Evolutionary conservation across 2,888 invertebrate genomes (phyloP), one percentile per base, ranked within the genome.

Genomic region (Amiota mariae): DNA sequence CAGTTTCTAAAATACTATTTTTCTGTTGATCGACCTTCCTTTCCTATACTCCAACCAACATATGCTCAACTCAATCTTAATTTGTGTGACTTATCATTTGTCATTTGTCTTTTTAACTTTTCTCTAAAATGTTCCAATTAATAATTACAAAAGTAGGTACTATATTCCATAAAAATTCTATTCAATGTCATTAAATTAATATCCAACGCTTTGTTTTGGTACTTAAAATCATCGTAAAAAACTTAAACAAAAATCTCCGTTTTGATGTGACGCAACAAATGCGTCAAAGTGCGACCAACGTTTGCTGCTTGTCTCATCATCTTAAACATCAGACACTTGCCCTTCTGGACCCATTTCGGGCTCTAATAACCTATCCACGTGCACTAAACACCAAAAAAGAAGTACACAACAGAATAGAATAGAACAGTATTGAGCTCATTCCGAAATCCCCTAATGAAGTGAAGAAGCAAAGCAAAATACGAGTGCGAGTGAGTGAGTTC

Each of bases 251-350:
- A 76, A 73, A 76, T 71, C 72, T 51, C 54, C 15, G 49, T 48
- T 73, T 71, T 72, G 49, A 67, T 51, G 64, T 24, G 66, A 71
- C 49, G 71, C 72, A 72, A 72, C 72, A 74, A 74, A 72, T 74
- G 74, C 61, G 61, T 61, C 56, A 18, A 70, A 63, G 13, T 18
- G n/a, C 3, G 46, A n/a, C 36, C 12, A 8, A 36, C 36, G 36
- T n/a, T n/a, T n/a, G n/a, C n/a, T n/a, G n/a, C 36, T 24, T n/a
- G 36, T n/a, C 36, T 36, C 46, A 63, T 36, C 46, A 63, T 8
- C 46, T 63, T 36, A 36, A 36, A 6, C 36, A 36, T 6, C 36
- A 36, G 36, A 36, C 36, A 36, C 36, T 36, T 36, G 36, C 36
- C 36, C 36, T 36, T 36, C 6, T 36, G 36, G 36, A 36, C 36